phyloP scores from a whole-genome alignment of 2,888 invertebrate genomes.

The Eupithecia subfuscata region DNA sequence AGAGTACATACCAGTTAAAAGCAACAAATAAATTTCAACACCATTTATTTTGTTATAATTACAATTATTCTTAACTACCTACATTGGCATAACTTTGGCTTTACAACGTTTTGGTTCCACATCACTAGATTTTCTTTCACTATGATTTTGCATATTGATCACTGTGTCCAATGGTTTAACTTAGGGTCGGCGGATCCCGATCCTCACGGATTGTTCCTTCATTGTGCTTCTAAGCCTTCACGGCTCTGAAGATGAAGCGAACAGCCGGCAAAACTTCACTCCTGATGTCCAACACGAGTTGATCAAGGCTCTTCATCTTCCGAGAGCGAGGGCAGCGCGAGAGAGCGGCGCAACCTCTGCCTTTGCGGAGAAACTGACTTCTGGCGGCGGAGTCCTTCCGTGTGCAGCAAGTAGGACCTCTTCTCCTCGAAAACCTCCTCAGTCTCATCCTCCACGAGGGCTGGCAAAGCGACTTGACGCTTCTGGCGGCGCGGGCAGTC shows the following conservation, averaged over 20 bases:
- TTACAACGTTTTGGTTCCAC: slow-evolving; percentile 58
- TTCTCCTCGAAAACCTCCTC: slow-evolving; percentile 67
- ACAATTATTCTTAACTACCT: slow-evolving; percentile 50
- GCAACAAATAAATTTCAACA: slow-evolving; percentile 39
- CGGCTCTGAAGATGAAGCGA: slow-evolving; percentile 52
- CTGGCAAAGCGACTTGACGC: slow-evolving; percentile 62
- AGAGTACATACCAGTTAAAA: slow-evolving; percentile 36
- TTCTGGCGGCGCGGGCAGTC: slow-evolving; percentile 67
- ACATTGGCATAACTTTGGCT: slow-evolving; percentile 57
- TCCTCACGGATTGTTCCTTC: slow-evolving; percentile 52
- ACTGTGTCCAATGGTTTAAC: slow-evolving; percentile 45
- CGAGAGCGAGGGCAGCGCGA: slow-evolving; percentile 76
- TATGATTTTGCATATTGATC: slow-evolving; percentile 34
- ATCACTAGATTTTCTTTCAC: slow-evolving; percentile 55
- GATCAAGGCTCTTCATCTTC: slow-evolving; percentile 81
- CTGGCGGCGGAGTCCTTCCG: slow-evolving; percentile 71
- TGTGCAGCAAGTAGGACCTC: slow-evolving; percentile 64
- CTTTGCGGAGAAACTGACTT: slow-evolving; percentile 75
- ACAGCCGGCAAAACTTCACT: slow-evolving; percentile 67
- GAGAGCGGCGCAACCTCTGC: slow-evolving; percentile 68
- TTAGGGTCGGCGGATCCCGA: slow-evolving; percentile 45
- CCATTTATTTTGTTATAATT: slow-evolving; percentile 48
- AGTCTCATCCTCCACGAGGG: slow-evolving; percentile 69
- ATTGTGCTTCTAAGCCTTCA: slow-evolving; percentile 48
- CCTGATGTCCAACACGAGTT: slow-evolving; percentile 48